A percentile compares a stretch with the other conserved stretches of the same genome.
Conservation (phyloP, 2,888 invertebrate species). For the Dorcus hopei region DNA sequence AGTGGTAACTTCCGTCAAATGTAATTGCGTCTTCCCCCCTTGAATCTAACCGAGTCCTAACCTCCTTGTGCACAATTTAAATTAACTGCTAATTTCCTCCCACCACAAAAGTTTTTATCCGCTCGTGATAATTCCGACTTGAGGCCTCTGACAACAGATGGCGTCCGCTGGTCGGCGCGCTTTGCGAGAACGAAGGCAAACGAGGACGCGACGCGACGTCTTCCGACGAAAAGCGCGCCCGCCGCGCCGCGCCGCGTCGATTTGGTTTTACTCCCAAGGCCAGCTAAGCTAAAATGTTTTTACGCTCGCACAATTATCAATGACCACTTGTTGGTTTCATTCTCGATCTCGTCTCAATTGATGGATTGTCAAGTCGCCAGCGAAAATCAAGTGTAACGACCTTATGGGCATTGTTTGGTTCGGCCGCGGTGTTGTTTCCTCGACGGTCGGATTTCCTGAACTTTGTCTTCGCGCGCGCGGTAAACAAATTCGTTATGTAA, state of each 20-base stretch:
- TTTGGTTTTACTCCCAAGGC: constrained; percentile 22
- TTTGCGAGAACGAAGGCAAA: no score
- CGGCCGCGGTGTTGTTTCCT: no score
- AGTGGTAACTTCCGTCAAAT: no score
- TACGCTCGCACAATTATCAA: constrained; percentile 28
- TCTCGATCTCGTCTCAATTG: constrained; percentile 23
- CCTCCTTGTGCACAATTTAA: no score
- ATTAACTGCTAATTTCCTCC: not conserved
- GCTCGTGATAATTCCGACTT: not conserved
- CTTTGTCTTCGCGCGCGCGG: no score
- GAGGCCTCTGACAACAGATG: constrained; percentile 6
- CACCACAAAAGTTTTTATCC: not conserved
- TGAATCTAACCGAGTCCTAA: no score
- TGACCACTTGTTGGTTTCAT: constrained; percentile 25
- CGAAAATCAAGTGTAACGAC: constrained; percentile 20
- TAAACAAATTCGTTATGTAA: no score
- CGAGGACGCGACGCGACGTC: constrained; percentile 3
- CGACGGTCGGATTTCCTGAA: no score
- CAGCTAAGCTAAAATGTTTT: constrained; percentile 22
- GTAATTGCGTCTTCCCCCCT: no score
- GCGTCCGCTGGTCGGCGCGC: not conserved
- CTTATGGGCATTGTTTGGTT: not conserved
- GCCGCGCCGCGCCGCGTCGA: not conserved
- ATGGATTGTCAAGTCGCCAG: constrained; percentile 26
- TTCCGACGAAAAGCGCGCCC: constrained; percentile 13